Percentiles rank a stretch among this genome's conserved stretches.
These are phyloP conservation scores for Thecophora atra DNA, from an alignment of 2,888 invertebrate genomes.

Conservation along the genomic window DNA sequence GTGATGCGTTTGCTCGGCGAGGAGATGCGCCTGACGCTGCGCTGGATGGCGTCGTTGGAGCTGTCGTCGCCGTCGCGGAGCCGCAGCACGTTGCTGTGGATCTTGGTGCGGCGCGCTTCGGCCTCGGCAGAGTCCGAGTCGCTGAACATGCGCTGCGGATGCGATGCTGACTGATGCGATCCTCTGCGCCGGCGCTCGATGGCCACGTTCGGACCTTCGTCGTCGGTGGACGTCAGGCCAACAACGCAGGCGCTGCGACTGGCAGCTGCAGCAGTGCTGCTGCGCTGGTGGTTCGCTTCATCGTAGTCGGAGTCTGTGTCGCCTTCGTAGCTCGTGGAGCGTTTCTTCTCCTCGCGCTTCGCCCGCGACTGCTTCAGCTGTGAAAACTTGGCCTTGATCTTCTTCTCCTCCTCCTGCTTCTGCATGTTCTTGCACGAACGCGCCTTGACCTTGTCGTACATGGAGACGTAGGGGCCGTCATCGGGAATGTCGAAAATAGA, in stretches of 20 bases:
- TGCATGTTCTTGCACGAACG: conserved; percentile 94
- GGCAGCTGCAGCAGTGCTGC: conserved; percentile 45
- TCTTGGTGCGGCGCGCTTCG: conserved; percentile 50
- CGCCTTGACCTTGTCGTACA: conserved; percentile 98
- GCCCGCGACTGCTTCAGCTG: conserved; percentile 88
- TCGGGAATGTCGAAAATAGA: conserved; percentile 91
- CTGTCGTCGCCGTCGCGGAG: conserved; percentile 66
- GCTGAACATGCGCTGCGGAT: conserved; percentile 56
- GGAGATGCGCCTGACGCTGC: conserved; percentile 55
- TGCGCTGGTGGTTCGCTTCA: conserved; percentile 49
- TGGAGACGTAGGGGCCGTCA: conserved; percentile 88
- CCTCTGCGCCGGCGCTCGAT: conserved; percentile 44
- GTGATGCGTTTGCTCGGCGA: conserved; percentile 68
- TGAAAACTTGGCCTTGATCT: conserved; percentile 89
- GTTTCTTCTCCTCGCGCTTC: conserved; percentile 87
- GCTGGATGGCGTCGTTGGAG: conserved; percentile 59
- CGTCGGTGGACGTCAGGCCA: conserved; percentile 60
- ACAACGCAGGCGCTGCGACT: conserved; percentile 43
- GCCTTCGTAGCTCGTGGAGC: conserved; percentile 88
- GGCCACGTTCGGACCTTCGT: conserved; percentile 52
- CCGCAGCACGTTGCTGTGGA: conserved; percentile 67
- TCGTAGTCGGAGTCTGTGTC: conserved; percentile 78
- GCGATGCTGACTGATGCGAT: conserved; percentile 44
- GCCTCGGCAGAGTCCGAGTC: conserved; percentile 67
- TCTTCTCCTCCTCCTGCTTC: conserved; percentile 89